phyloP scores from a whole-genome alignment of 1,140 invertebrate genomes.

The Linepithema humile region DNA sequence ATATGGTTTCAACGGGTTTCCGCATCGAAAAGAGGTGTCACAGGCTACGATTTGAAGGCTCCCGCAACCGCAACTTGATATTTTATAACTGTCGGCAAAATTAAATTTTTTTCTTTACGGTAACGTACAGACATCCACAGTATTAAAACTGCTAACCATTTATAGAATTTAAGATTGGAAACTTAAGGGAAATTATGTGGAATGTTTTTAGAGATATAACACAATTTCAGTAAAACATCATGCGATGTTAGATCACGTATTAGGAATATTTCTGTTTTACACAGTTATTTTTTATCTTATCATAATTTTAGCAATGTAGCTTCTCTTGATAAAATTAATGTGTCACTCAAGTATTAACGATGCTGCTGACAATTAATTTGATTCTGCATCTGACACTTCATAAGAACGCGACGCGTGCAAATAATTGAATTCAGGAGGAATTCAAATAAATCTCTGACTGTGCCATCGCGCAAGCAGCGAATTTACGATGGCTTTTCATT shows the following conservation, averaged over 20 bases:
- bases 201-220: too few relatives aligned
- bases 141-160: too few relatives aligned
- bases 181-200: too few relatives aligned
- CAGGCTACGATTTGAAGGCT: not conserved
- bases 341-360: not conserved
- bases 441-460: not conserved
- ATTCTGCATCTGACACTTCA: not conserved
- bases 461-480: too few relatives aligned
- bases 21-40: not conserved
- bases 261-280: too few relatives aligned
- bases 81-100: not conserved
- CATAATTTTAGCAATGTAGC: too few relatives aligned
- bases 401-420: not conserved
- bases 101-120: not conserved
- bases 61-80: not conserved
- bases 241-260: too few relatives aligned
- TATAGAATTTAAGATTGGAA: too few relatives aligned
- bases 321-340: not conserved
- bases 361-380: not conserved
- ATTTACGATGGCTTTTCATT: not conserved
- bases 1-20: not conserved
- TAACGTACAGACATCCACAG: too few relatives aligned
- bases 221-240: too few relatives aligned
- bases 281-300: too few relatives aligned
- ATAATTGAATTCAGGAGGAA: not conserved